A percentile compares a stretch with the other conserved stretches of the same genome.
phyloP scores from a whole-genome alignment of 2,888 invertebrate genomes.

The Ophioninae sp. region DNA sequence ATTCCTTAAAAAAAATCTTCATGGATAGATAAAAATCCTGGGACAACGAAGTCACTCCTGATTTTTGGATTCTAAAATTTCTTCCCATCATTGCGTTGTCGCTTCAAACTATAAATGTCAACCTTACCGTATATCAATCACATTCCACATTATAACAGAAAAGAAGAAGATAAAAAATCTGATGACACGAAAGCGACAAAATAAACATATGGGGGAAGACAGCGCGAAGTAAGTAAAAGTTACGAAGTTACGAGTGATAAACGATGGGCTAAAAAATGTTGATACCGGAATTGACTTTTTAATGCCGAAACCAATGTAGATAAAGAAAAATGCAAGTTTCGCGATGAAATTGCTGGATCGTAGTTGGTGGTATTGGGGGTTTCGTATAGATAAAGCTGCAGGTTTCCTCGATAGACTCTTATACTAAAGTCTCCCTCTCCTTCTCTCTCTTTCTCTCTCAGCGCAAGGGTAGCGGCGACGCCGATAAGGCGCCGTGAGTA shows the following conservation, averaged over 20 bases:
- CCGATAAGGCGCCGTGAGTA: slow-evolving; percentile 80
- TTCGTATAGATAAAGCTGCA: slow-evolving; percentile 50
- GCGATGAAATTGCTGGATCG: slow-evolving; percentile 47
- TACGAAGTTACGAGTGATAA: not conserved
- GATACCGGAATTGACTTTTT: slow-evolving; percentile 6
- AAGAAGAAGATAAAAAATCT: not conserved
- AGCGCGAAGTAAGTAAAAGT: not conserved
- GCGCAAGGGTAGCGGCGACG: slow-evolving; percentile 68
- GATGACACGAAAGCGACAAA: not conserved
- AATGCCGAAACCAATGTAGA: slow-evolving; percentile 27
- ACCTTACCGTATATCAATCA: too few relatives aligned
- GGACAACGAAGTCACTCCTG: too few relatives aligned
- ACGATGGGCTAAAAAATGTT: not conserved
- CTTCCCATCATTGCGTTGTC: too few relatives aligned
- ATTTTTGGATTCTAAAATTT: too few relatives aligned
- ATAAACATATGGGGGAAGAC: not conserved
- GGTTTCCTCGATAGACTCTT: slow-evolving; percentile 48
- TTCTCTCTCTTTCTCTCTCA: not conserved
- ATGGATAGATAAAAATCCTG: too few relatives aligned
- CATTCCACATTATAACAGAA: not conserved
- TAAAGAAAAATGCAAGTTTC: slow-evolving; percentile 25
- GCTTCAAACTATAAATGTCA: too few relatives aligned
- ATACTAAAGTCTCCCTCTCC: slow-evolving; percentile 27
- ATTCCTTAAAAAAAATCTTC: too few relatives aligned
- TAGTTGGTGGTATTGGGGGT: slow-evolving; percentile 35